Conservation (phyloP, 2,113 vertebrate species). For the Tetrax tetrax region DNA sequence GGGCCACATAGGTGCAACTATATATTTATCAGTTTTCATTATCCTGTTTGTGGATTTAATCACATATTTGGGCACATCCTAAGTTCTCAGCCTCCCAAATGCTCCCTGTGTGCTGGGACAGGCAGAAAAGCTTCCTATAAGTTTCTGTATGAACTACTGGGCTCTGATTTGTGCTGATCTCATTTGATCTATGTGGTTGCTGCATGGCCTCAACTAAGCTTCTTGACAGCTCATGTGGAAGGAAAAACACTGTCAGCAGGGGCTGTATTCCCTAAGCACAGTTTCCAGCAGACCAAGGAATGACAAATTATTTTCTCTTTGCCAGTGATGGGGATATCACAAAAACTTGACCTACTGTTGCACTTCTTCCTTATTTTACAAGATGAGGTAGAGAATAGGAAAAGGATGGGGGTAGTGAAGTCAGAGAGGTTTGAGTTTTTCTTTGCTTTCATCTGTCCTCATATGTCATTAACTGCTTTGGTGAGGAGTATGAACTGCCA, state of each 20-base stretch:
- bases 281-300: conserved; percentile 56
- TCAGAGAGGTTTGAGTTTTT: conserved; percentile 29
- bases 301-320: conserved; percentile 70
- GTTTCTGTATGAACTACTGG: not conserved
- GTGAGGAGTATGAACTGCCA: not conserved
- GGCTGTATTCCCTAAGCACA: conserved; percentile 38
- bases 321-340: conserved; percentile 48
- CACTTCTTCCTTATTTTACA: conserved; percentile 35
- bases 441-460: conserved; percentile 43
- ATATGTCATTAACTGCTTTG: conserved; percentile 44
- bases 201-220: conserved; percentile 30
- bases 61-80: conserved; percentile 44
- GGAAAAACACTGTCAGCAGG: conserved; percentile 49
- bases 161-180: not conserved
- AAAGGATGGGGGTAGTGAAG: not conserved
- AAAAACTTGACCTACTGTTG: conserved; percentile 48
- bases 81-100: conserved; percentile 23
- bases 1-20: conserved; percentile 62
- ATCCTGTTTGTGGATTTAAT: conserved; percentile 65
- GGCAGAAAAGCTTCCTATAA: not conserved
- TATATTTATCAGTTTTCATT: conserved; percentile 74
- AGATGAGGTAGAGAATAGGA: not conserved
- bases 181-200: not conserved
- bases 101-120: not conserved
- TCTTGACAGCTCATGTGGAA: conserved; percentile 51